Conservation (phyloP, 1,140 invertebrate species). For the Homalodisca vitripennis region DNA sequence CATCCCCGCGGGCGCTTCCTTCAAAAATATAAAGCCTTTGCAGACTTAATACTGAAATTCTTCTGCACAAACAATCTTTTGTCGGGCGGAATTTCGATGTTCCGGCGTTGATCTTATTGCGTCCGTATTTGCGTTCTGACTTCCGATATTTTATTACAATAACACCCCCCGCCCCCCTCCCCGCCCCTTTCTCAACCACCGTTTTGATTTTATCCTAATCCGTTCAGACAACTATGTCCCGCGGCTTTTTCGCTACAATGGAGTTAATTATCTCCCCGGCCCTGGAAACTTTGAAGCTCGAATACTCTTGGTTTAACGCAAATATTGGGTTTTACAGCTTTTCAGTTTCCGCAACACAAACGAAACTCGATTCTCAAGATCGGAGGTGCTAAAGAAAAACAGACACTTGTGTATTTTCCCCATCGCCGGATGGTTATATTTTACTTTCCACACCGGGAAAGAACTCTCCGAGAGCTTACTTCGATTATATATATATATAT, state of each 20-base stretch:
- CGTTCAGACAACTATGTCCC: no score
- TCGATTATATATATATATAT: no score
- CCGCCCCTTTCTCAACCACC: not conserved
- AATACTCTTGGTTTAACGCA: not conserved
- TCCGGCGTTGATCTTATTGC: slow-evolving; percentile 16
- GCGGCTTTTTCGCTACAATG: slow-evolving; percentile 5
- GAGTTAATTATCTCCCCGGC: slow-evolving; percentile 17
- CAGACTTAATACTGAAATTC: slow-evolving; percentile 22
- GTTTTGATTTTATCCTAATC: slow-evolving; percentile 4
- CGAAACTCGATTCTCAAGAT: not conserved
- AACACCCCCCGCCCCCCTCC: not conserved
- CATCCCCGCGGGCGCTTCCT: slow-evolving; percentile 12
- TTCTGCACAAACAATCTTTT: slow-evolving; percentile 20
- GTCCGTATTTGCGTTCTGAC: slow-evolving; percentile 15
- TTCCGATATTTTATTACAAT: slow-evolving; percentile 25
- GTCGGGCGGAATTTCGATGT: slow-evolving; percentile 22
- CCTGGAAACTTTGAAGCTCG: not conserved
- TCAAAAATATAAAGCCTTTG: slow-evolving; percentile 21
- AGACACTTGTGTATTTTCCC: not conserved
- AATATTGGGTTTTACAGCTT: slow-evolving; percentile 8
- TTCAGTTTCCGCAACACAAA: not conserved
- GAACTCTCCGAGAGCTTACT: no score
- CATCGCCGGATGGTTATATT: no score
- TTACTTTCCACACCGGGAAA: no score
- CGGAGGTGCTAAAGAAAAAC: slow-evolving; percentile 19